Evolutionary conservation across 2,797 vertebrate species (phyloP).

Genomic region (Dipus sagitta): DNA sequence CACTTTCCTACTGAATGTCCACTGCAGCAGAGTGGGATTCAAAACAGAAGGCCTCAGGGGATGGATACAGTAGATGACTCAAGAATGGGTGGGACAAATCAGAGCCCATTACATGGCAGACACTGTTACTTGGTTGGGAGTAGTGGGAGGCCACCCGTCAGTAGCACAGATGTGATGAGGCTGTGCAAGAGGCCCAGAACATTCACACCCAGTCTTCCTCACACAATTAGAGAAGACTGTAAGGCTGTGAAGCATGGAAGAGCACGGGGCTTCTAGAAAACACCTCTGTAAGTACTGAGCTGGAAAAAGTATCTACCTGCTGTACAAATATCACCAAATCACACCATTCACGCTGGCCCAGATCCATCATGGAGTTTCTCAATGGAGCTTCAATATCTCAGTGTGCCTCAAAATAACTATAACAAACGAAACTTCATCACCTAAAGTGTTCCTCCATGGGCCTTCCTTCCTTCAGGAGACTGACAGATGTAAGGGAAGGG

Average conservation of each 20-base stretch:
- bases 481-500: neutral
- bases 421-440: neutral
- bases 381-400: accelerated
- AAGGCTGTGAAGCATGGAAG: neutral
- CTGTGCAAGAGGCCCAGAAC: constrained; percentile 41
- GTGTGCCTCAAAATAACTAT: neutral
- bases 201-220: neutral
- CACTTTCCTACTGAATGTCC: neutral
- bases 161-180: constrained; percentile 55
- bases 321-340: neutral
- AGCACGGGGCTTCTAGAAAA: neutral
- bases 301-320: accelerated
- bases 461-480: neutral
- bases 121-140: neutral
- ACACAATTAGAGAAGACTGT: neutral
- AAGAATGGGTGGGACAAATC: neutral
- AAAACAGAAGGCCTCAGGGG: neutral
- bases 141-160: neutral
- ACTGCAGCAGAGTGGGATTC: constrained; percentile 39
- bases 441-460: neutral
- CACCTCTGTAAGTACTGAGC: neutral
- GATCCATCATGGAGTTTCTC: constrained; percentile 45
- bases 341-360: neutral
- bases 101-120: accelerated
- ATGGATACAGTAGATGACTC: neutral